Conservation (phyloP, 2,113 vertebrate genomes). For the Labrus mixtus region DNA sequence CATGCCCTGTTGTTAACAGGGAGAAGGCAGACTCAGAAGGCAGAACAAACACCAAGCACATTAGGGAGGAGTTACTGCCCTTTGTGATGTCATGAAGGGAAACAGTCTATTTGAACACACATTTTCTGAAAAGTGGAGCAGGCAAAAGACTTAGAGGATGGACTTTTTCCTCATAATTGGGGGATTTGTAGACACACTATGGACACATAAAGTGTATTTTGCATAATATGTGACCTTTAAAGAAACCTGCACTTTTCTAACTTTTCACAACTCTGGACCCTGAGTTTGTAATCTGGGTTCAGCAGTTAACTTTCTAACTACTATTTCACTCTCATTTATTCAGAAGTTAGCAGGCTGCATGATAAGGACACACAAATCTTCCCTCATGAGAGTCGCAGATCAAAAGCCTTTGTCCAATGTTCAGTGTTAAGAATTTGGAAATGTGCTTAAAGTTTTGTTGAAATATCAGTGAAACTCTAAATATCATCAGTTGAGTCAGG, state of each 20-base stretch:
- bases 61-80: too few relatives aligned
- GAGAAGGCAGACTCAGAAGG: too few relatives aligned
- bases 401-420: neutral
- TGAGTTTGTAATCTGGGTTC: neutral
- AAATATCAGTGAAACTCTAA: neutral
- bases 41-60: too few relatives aligned
- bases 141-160: too few relatives aligned
- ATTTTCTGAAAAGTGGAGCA: too few relatives aligned
- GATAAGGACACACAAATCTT: neutral
- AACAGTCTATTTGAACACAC: too few relatives aligned
- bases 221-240: neutral
- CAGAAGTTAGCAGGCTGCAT: neutral
- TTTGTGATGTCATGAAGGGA: too few relatives aligned
- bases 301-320: neutral
- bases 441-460: neutral
- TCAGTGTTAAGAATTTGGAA: neutral
- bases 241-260: neutral
- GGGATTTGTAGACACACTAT: too few relatives aligned
- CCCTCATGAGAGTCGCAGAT: neutral
- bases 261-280: neutral
- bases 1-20: too few relatives aligned
- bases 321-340: conserved; percentile 1
- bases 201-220: too few relatives aligned
- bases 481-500: conserved; percentile 11
- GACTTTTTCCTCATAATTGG: too few relatives aligned